Conservation (phyloP, 2,113 vertebrate genomes). For the Pseudonaja textilis region DNA sequence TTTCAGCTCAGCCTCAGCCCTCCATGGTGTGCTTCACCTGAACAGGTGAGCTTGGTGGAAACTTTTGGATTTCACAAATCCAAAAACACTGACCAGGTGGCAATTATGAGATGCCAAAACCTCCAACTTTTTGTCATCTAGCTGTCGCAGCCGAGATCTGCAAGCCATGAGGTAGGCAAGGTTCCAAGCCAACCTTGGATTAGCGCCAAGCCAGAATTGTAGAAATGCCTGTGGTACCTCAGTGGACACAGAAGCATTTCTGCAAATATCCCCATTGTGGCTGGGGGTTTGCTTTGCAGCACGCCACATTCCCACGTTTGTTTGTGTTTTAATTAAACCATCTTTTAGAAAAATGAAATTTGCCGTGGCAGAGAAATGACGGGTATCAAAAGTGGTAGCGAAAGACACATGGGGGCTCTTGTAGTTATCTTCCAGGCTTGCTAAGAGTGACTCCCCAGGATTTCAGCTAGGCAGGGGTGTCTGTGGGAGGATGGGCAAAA, state of each 20-base stretch:
- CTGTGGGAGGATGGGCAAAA: background rate
- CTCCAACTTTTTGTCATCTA: background rate
- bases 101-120: background rate
- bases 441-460: background rate
- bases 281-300: background rate
- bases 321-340: background rate
- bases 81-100: background rate
- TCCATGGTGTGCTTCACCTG: background rate
- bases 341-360: background rate
- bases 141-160: background rate
- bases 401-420: background rate
- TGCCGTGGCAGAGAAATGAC: background rate
- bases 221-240: background rate
- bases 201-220: background rate
- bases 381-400: background rate
- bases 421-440: background rate
- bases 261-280: background rate
- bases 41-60: background rate
- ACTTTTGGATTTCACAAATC: background rate
- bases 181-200: background rate
- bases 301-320: background rate
- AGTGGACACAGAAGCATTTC: background rate
- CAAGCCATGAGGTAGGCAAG: background rate
- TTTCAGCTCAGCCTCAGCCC: background rate
- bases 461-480: background rate